phyloP scores from a whole-genome alignment of 2,888 invertebrate species.

The Loripinus fragilis region DNA sequence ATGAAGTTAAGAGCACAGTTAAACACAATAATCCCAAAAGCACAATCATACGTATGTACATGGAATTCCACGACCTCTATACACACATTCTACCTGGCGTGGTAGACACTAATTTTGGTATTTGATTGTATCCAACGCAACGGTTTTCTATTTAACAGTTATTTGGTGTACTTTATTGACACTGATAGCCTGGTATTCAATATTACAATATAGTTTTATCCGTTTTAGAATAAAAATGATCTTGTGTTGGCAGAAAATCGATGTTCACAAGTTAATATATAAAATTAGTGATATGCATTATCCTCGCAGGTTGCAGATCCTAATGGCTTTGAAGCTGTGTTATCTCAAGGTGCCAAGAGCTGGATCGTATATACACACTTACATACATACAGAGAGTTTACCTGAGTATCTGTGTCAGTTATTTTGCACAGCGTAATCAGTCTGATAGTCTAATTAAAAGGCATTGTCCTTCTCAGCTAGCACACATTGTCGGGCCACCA shows the following conservation, averaged over 20 bases:
- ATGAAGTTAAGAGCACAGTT: background rate
- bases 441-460: too few relatives aligned
- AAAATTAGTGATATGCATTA: conserved; percentile 15
- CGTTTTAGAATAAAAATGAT: background rate
- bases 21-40: background rate
- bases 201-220: conserved; percentile 1
- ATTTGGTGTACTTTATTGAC: background rate
- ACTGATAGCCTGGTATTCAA: background rate
- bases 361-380: conserved; percentile 8
- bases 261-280: conserved; percentile 4
- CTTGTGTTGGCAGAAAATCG: conserved; percentile 3
- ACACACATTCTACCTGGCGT: background rate
- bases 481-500: too few relatives aligned
- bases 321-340: background rate
- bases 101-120: conserved; percentile 17
- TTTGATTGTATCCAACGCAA: conserved; percentile 12
- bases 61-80: background rate
- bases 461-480: too few relatives aligned
- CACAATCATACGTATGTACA: background rate
- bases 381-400: background rate
- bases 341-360: conserved; percentile 7
- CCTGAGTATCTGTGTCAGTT: too few relatives aligned
- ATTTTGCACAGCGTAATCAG: too few relatives aligned
- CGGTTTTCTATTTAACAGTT: background rate
- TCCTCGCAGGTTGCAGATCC: conserved; percentile 8